A percentile compares a stretch with the other conserved stretches of the same genome.
Evolutionary conservation across 2,113 vertebrate species (phyloP).

Genomic region (Pogonocichla stellata): DNA sequence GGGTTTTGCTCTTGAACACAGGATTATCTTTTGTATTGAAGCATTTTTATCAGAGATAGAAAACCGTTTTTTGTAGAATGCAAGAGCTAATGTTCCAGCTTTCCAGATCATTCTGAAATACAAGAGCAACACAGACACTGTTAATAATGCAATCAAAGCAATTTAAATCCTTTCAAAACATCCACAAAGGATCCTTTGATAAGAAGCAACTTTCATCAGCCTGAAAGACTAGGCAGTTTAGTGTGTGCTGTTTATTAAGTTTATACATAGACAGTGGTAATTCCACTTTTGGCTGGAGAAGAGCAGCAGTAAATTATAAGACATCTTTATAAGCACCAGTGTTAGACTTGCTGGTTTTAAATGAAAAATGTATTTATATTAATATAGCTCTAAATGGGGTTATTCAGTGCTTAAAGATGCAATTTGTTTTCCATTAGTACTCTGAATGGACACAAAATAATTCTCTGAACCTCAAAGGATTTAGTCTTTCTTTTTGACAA

Average conservation of each 20-base stretch:
- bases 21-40: conserved; percentile 37
- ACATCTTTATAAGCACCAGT: conserved; percentile 7
- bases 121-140: conserved; percentile 44
- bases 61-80: neutral
- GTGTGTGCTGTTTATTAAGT: conserved; percentile 37
- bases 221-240: conserved; percentile 33
- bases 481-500: neutral
- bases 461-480: neutral
- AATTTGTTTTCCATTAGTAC: conserved; percentile 42
- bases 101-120: conserved; percentile 48
- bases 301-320: conserved; percentile 28
- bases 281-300: conserved; percentile 29
- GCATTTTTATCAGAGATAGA: neutral
- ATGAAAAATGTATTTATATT: conserved; percentile 39
- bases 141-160: conserved; percentile 66
- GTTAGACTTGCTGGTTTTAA: conserved; percentile 18
- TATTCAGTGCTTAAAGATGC: conserved; percentile 32
- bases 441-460: neutral
- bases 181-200: conserved; percentile 61
- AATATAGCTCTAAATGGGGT: neutral
- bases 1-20: neutral
- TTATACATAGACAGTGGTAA: conserved; percentile 29
- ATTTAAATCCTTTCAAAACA: conserved; percentile 59
- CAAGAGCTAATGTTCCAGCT: conserved; percentile 16
- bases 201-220: conserved; percentile 55